A percentile compares a stretch with the other conserved stretches of the same genome.
Evolutionary conservation across 2,797 vertebrate species (phyloP).

Genomic region (Argyrosomus regius): DNA sequence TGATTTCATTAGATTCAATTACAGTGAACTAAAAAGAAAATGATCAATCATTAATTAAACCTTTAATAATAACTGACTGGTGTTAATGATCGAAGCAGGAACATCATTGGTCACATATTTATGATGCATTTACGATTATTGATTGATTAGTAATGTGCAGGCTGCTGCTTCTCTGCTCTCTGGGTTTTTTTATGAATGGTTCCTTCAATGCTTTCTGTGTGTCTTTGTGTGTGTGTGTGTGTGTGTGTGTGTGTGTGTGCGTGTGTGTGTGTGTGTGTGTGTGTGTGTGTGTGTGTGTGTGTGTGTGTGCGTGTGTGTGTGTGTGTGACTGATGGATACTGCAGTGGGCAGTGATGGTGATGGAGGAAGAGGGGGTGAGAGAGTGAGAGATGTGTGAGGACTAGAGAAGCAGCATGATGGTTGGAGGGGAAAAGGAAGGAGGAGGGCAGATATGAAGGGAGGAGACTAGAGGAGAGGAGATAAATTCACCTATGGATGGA

Average conservation of each 20-base stretch:
- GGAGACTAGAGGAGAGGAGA: conserved; percentile 5
- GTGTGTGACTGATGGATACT: conserved; percentile 53
- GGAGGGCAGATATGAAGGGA: conserved; percentile 2
- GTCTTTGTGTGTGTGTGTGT: conserved; percentile 21
- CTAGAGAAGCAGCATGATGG: conserved; percentile 17
- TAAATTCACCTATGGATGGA: background rate
- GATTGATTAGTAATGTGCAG: background rate
- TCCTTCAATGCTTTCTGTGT: conserved; percentile 11
- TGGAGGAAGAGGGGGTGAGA: conserved; percentile 24
- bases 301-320: conserved; percentile 1
- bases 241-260: conserved; percentile 1
- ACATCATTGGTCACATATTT: background rate
- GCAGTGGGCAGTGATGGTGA: conserved; percentile 47
- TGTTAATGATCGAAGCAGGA: background rate
- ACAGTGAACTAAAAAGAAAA: background rate
- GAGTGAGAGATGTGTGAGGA: conserved; percentile 12
- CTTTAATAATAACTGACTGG: background rate
- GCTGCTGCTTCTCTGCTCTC: conserved; percentile 12
- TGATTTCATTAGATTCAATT: background rate
- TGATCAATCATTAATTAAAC: background rate
- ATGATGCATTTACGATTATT: background rate
- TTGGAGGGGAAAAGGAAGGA: background rate
- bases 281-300: conserved; percentile 19
- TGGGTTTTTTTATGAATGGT: conserved; percentile 65
- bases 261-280: conserved; percentile 19